Base-by-base conservation (phyloP, 1,140 invertebrate species). In the Cyrtorhinus lividipennis region DNA sequence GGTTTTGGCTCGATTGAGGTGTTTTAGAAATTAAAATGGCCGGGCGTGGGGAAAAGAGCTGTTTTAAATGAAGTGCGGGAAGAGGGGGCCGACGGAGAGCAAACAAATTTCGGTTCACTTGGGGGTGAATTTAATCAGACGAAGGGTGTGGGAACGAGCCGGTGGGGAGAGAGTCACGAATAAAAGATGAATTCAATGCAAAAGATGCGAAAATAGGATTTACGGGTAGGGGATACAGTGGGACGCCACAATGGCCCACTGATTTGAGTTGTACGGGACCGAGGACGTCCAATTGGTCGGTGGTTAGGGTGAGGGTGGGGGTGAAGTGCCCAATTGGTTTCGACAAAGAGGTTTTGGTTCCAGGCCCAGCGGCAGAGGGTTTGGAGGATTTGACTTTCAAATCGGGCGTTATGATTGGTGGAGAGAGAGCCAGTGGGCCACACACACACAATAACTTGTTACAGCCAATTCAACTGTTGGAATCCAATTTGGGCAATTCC, bases 401-500 rank as follows among this genome's bases (percentile, higher is more conserved):
- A 63, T 63, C 23, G 24, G 45, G 25, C 27, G 10, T 63, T 63
- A 63, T 63, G 62, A 63, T 63, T 63, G 62, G 62, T 59, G 15
- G 44, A 53, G 46, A n/a, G n/a, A 53, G 26, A 15, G 12, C 56
- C 56, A 58, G 18, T 24, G n/a, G 56, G 48, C 53, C 23, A 24
- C 24, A 22, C 48, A n/a, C n/a, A 25, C 44, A 25, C 48, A 57
- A 63, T 63, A 63, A 63, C 62, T 63, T 63, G 62, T 63, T 63
- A 63, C 56, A 30, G 62, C 62, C 62, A 63, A 63, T 63, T 63
- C 62, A 63, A 63, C 26, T 44, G 38, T 27, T n/a, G 62, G 26
- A 63, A 63, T 59, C 23, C 62, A 63, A 63, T 63, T 63, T 63
- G 62, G 62, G 53, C 62, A 59, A 63, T 63, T 63, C 45, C 56